Percentiles rank a stretch among this genome's conserved stretches.
Evolutionary conservation across 2,888 invertebrate genomes (phyloP).

Genomic region (Lamproptera curius): DNA sequence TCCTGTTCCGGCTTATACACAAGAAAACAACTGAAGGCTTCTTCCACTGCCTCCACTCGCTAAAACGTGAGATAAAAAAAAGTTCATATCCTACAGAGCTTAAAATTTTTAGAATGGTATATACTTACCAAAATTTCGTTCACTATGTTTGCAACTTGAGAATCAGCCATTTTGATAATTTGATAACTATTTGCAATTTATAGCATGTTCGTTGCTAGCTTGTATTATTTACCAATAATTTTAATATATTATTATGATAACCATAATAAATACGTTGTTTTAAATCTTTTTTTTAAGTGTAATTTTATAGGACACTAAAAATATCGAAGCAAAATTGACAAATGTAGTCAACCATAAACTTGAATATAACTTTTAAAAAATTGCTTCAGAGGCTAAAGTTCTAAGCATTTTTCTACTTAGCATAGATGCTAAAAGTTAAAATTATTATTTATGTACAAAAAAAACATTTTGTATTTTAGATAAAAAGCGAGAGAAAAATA

Average conservation of each 20-base stretch:
- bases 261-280: not conserved
- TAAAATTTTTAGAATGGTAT: too few species aligned
- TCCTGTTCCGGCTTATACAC: slow-evolving; percentile 86
- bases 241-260: not conserved
- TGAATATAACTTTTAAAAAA: too few species aligned
- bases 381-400: too few species aligned
- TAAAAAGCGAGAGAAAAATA: too few species aligned
- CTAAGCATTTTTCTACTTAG: too few species aligned
- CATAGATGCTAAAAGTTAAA: too few species aligned
- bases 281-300: too few species aligned
- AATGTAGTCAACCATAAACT: too few species aligned
- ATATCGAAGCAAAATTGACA: slow-evolving; percentile 6
- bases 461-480: too few species aligned
- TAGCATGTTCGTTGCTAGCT: slow-evolving; percentile 1
- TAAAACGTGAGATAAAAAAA: slow-evolving; percentile 60
- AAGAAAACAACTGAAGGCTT: slow-evolving; percentile 93
- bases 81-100: too few species aligned
- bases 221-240: not conserved
- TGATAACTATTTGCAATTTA: not conserved
- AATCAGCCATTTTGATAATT: slow-evolving; percentile 73
- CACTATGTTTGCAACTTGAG: slow-evolving; percentile 80
- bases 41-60: slow-evolving; percentile 91
- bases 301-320: not conserved
- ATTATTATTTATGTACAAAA: too few species aligned
- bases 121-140: slow-evolving; percentile 81